Conservation (phyloP, 2,888 invertebrate genomes). For the Stenurella melanura region DNA sequence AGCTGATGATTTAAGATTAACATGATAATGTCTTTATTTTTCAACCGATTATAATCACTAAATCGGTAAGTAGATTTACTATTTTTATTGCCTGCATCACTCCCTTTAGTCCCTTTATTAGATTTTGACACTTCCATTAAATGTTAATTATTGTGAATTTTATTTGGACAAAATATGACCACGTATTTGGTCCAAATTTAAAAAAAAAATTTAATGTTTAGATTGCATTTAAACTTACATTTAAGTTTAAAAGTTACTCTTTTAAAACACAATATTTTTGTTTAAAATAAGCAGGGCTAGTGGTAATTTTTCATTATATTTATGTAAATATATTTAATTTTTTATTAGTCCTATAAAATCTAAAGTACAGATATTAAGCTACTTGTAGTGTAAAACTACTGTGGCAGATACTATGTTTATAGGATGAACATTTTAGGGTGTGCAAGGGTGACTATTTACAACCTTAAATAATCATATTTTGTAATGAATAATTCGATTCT, state of each 20-base stretch:
- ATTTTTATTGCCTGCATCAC: background rate
- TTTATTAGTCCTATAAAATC: too few species aligned
- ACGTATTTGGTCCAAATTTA: background rate
- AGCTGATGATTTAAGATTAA: constrained; percentile 48
- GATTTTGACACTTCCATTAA: background rate
- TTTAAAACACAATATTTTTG: background rate
- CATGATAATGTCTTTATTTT: constrained; percentile 43
- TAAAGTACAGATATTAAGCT: too few species aligned
- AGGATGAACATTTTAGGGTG: too few species aligned
- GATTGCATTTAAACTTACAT: background rate
- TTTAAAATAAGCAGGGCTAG: background rate
- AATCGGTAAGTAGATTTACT: constrained; percentile 43
- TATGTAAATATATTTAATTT: background rate
- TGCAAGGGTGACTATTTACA: too few species aligned
- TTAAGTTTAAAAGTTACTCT: background rate
- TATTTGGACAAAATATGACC: background rate
- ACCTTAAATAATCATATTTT: too few species aligned
- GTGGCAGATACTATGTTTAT: too few species aligned
- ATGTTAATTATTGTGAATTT: constrained; percentile 2
- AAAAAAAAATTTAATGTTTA: background rate
- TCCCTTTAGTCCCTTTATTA: background rate
- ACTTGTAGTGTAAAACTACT: too few species aligned
- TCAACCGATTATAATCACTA: constrained; percentile 36
- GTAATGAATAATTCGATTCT: too few species aligned
- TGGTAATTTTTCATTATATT: background rate